Percentiles rank a stretch among this genome's conserved stretches.
Conservation (phyloP, 2,113 vertebrate genomes). For the Prionailurus viverrinus region DNA sequence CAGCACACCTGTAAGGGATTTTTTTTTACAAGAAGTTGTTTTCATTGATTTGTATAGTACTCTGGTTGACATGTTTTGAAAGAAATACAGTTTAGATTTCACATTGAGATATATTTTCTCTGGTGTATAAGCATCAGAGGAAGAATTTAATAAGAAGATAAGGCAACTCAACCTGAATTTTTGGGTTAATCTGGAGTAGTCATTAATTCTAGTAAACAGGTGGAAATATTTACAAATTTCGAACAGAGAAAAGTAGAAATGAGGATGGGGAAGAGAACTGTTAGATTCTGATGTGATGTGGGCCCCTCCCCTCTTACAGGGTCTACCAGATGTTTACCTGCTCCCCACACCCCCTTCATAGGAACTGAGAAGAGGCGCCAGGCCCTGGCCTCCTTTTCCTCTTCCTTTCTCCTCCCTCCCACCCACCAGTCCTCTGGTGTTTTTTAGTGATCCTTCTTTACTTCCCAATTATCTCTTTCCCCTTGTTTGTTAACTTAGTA, state of each 20-base stretch:
- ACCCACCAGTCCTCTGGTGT: too few relatives aligned
- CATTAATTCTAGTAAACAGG: neutral
- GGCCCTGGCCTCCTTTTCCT: accelerated
- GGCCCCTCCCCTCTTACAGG: accelerated
- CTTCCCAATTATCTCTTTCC: neutral
- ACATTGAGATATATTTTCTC: neutral
- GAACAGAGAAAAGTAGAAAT: neutral
- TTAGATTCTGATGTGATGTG: neutral
- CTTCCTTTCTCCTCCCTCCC: neutral
- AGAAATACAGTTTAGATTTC: neutral
- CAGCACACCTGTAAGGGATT: neutral
- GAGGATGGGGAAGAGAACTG: neutral
- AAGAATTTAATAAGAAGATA: neutral
- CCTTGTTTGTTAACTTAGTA: neutral
- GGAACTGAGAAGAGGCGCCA: neutral
- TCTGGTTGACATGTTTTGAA: slow-evolving; percentile 3
- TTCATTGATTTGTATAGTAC: neutral
- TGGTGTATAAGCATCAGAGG: neutral
- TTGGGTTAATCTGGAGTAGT: neutral
- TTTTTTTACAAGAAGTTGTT: neutral
- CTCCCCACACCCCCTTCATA: neutral
- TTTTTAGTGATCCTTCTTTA: neutral
- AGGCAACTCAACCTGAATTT: neutral
- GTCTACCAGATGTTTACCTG: too few relatives aligned
- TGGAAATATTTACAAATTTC: slow-evolving; percentile 53